Percentiles rank a stretch among this genome's conserved stretches.
phyloP scores from a whole-genome alignment of 2,797 vertebrate genomes.

The Helarctos malayanus region DNA sequence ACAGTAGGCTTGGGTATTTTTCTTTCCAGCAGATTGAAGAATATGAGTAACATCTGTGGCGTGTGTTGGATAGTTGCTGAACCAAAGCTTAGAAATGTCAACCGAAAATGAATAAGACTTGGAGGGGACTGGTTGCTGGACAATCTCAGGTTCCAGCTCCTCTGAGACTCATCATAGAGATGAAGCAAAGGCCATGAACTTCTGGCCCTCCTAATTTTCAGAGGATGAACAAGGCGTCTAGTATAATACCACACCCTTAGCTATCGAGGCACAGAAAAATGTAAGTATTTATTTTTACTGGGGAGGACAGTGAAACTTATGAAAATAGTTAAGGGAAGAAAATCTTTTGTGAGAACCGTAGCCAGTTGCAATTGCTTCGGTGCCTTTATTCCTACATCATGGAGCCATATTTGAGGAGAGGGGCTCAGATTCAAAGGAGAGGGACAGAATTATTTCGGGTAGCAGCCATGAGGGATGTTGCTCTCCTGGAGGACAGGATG shows the following conservation, averaged over 20 bases:
- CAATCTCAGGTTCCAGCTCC: constrained; percentile 47
- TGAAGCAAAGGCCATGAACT: neutral
- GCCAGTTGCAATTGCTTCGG: neutral
- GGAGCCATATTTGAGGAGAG: neutral
- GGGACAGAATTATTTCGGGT: neutral
- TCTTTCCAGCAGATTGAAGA: constrained; percentile 77
- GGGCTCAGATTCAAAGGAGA: neutral
- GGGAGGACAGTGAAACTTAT: neutral
- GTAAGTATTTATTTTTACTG: neutral
- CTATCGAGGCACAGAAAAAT: neutral
- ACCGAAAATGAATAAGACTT: constrained; percentile 64
- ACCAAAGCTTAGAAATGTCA: constrained; percentile 79
- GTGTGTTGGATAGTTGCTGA: constrained; percentile 79
- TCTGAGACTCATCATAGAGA: neutral
- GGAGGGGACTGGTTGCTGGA: constrained; percentile 55
- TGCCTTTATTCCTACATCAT: neutral
- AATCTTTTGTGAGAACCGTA: neutral
- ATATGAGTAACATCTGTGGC: constrained; percentile 82
- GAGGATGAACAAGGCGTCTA: neutral
- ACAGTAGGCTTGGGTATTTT: constrained; percentile 44
- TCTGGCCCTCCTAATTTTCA: neutral
- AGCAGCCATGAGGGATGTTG: neutral
- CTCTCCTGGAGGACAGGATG: neutral
- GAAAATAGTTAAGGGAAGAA: neutral
- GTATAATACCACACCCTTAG: neutral